Percentiles rank a stretch among this genome's conserved stretches.
Conservation (phyloP, 1,140 invertebrate species). For the Pentalonia nigronervosa region DNA sequence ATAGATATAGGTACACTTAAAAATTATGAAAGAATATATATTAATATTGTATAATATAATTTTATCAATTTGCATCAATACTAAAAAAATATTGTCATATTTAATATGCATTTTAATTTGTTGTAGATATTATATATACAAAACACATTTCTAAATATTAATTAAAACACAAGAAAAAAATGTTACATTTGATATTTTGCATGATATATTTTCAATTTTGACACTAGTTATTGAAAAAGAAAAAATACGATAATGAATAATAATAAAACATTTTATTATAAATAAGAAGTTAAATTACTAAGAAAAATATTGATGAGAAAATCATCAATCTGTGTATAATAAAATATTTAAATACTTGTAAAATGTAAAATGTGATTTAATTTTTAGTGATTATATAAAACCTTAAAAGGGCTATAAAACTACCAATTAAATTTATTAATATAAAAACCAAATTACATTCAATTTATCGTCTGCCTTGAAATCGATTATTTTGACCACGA, state of each 20-base stretch:
- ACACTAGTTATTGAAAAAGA: neutral
- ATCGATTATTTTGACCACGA: slow-evolving; percentile 37
- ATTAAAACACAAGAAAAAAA: neutral
- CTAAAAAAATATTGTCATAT: neutral
- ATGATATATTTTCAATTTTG: neutral
- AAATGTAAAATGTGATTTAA: neutral
- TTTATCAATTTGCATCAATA: neutral
- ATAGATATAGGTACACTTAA: neutral
- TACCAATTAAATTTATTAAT: neutral
- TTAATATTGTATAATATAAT: neutral
- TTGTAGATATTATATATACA: neutral
- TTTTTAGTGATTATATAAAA: neutral
- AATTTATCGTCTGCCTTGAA: slow-evolving; percentile 35
- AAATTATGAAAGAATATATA: neutral
- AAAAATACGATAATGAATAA: neutral
- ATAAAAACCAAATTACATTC: neutral
- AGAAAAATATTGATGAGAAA: neutral
- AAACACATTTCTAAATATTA: neutral
- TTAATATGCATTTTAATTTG: neutral
- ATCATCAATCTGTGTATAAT: neutral
- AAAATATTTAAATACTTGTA: slow-evolving; percentile 10
- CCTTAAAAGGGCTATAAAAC: neutral
- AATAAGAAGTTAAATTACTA: neutral
- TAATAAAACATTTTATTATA: neutral
- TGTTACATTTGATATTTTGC: neutral